A percentile compares a stretch with the other conserved stretches of the same genome.
Conservation (phyloP, 2,797 vertebrate genomes). For the Galago senegalensis region DNA sequence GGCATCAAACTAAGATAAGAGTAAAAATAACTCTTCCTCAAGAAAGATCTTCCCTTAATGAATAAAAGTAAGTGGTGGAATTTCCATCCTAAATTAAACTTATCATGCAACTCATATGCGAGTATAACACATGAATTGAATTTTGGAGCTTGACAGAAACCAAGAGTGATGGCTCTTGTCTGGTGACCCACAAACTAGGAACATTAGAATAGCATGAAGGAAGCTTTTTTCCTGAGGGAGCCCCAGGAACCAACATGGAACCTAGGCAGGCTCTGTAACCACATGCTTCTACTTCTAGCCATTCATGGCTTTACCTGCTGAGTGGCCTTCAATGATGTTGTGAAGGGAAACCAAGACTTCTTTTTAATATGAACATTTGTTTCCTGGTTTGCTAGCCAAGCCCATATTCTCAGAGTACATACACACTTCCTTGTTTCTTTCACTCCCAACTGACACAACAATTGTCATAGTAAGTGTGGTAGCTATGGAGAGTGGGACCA, state of each 20-base stretch:
- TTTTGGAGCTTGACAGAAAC: not conserved
- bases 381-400: not conserved
- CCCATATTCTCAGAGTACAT: not conserved
- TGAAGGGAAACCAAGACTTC: not conserved
- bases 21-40: not conserved
- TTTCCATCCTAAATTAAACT: not conserved
- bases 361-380: not conserved
- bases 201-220: not conserved
- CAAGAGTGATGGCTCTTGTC: not conserved
- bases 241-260: not conserved
- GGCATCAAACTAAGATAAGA: not conserved
- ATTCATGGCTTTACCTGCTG: not conserved
- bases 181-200: not conserved
- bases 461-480: not conserved
- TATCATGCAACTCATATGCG: not conserved
- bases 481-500: not conserved
- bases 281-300: not conserved
- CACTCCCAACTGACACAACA: not conserved
- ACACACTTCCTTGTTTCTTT: not conserved
- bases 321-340: not conserved
- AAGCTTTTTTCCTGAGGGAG: not conserved
- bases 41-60: not conserved
- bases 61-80: not conserved
- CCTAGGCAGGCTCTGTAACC: not conserved
- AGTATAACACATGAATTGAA: not conserved